These are phyloP conservation scores for Percopsis transmontana DNA, from an alignment of 2,113 vertebrate species.

Conservation along the genomic window DNA sequence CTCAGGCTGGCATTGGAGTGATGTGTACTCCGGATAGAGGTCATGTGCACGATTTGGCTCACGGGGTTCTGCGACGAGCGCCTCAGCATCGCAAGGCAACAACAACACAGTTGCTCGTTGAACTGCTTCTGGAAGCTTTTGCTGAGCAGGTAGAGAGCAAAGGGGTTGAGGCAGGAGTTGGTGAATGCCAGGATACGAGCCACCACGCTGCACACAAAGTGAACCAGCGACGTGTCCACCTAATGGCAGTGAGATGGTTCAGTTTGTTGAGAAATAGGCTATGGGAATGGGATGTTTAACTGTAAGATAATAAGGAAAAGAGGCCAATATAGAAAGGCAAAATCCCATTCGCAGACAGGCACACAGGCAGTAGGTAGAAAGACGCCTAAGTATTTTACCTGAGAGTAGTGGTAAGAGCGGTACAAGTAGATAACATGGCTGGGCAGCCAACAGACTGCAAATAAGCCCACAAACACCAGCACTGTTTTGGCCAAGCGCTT, in stretches of 20 bases:
- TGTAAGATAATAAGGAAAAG: background rate
- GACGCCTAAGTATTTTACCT: constrained; percentile 78
- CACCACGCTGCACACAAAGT: constrained; percentile 87
- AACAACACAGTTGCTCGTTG: constrained; percentile 90
- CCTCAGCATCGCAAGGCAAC: constrained; percentile 68
- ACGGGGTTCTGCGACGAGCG: constrained; percentile 74
- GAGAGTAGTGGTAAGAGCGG: constrained; percentile 92
- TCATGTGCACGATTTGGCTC: constrained; percentile 83
- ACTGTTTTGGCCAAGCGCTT: constrained; percentile 95
- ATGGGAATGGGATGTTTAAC: background rate
- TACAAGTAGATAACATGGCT: constrained; percentile 93
- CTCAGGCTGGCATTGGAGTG: constrained; percentile 86
- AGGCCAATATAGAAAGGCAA: background rate
- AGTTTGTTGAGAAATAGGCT: background rate
- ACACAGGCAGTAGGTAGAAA: background rate
- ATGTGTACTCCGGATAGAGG: constrained; percentile 89
- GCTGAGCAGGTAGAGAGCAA: constrained; percentile 95
- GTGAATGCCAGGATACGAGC: constrained; percentile 93
- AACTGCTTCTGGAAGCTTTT: constrained; percentile 94
- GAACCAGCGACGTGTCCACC: constrained; percentile 91
- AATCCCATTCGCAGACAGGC: background rate
- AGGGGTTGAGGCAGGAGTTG: constrained; percentile 95
- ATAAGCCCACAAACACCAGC: constrained; percentile 93
- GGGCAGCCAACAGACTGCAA: constrained; percentile 96
- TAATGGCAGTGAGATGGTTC: constrained; percentile 32